These are phyloP conservation scores for Serripes groenlandicus DNA, from an alignment of 2,888 invertebrate species.

Conservation along the genomic window DNA sequence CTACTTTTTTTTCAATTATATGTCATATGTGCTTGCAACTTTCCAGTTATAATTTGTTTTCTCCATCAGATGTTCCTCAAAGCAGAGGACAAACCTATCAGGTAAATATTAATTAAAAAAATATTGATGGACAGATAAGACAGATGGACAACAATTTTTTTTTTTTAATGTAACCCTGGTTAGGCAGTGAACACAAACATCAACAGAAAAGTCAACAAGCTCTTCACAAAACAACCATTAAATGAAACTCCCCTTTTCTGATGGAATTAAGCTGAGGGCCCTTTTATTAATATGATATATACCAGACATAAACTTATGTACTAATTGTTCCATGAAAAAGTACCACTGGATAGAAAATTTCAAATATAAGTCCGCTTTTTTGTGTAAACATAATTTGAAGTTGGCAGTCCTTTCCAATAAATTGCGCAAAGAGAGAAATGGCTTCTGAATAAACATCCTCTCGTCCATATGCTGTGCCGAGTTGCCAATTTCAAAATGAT, in stretches of 20 bases:
- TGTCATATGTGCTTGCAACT: too few species aligned
- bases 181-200: too few species aligned
- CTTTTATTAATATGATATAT: slow-evolving; percentile 46
- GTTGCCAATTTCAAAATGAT: slow-evolving; percentile 56
- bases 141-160: too few species aligned
- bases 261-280: neutral
- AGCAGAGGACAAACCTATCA: too few species aligned
- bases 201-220: too few species aligned
- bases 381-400: slow-evolving; percentile 59
- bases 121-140: too few species aligned
- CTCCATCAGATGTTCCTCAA: too few species aligned
- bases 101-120: too few species aligned
- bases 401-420: slow-evolving; percentile 63
- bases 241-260: neutral
- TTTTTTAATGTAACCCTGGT: too few species aligned
- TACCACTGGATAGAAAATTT: slow-evolving; percentile 46
- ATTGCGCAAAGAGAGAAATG: slow-evolving; percentile 56
- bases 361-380: slow-evolving; percentile 59
- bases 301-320: slow-evolving; percentile 65
- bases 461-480: slow-evolving; percentile 5
- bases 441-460: slow-evolving; percentile 59
- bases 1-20: too few species aligned
- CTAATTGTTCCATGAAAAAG: slow-evolving; percentile 61
- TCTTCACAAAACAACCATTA: too few species aligned
- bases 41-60: too few species aligned